Percentiles rank a stretch among this genome's conserved stretches.
These are phyloP conservation scores for Chionomys nivalis DNA, from an alignment of 2,113 vertebrate genomes.

Conservation along the genomic window DNA sequence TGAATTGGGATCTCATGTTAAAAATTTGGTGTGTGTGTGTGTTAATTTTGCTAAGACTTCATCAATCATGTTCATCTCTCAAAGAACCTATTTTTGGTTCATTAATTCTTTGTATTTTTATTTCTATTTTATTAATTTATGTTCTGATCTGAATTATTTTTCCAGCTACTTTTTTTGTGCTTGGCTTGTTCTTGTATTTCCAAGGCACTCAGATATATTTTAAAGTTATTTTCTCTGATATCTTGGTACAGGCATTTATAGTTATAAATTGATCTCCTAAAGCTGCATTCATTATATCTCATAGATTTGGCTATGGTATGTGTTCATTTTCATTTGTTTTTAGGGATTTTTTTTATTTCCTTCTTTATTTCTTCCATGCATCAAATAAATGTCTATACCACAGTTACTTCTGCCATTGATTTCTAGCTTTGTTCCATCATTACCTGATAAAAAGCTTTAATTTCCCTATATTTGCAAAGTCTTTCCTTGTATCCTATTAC, in stretches of 20 bases:
- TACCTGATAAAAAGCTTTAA: not conserved
- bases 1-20: not conserved
- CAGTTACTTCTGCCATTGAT: not conserved
- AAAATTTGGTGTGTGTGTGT: not conserved
- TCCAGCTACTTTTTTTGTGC: not conserved
- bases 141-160: not conserved
- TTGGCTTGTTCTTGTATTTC: not conserved
- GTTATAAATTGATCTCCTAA: not conserved
- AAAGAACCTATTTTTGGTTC: not conserved
- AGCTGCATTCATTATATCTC: not conserved
- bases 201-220: not conserved
- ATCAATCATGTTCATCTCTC: not conserved
- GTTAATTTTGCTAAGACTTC: not conserved
- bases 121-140: not conserved
- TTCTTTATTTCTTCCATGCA: not conserved
- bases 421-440: not conserved
- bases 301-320: not conserved
- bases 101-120: not conserved
- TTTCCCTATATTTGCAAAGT: not conserved
- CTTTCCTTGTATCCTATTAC: not conserved
- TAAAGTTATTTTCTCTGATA: not conserved
- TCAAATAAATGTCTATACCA: not conserved
- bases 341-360: not conserved
- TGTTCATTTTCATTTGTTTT: not conserved
- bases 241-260: not conserved